Evolutionary conservation across 2,888 invertebrate species (phyloP).

Genomic region (Boloria euphrosyne): DNA sequence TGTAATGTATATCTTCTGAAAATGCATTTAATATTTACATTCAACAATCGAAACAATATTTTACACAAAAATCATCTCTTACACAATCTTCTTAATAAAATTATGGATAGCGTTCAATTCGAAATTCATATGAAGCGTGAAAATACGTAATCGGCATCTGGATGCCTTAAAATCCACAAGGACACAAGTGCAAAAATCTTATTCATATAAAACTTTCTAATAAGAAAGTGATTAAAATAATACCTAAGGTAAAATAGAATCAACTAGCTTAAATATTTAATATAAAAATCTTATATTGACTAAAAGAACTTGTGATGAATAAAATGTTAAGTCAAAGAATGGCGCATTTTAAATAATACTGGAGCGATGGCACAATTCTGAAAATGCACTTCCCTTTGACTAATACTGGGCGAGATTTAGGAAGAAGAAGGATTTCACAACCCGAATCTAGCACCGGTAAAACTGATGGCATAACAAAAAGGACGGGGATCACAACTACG

Average conservation of each 20-base stretch:
- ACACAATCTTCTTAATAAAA: constrained; percentile 64
- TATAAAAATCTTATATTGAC: constrained; percentile 80
- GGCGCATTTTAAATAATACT: constrained; percentile 74
- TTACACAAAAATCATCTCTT: constrained; percentile 69
- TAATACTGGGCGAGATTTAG: constrained; percentile 76
- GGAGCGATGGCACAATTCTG: constrained; percentile 78
- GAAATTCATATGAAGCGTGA: constrained; percentile 72
- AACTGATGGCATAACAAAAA: constrained; percentile 1
- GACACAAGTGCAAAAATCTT: constrained; percentile 80
- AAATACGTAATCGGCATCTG: constrained; percentile 69
- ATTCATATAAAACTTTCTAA: constrained; percentile 74
- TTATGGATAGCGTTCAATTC: constrained; percentile 69
- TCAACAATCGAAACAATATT: constrained; percentile 77
- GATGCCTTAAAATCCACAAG: constrained; percentile 78
- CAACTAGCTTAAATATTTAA: constrained; percentile 76
- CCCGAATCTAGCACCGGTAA: constrained; percentile 69
- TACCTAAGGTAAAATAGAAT: constrained; percentile 79
- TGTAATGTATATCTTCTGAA: constrained; percentile 76
- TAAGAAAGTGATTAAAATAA: constrained; percentile 75
- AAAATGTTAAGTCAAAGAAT: constrained; percentile 73
- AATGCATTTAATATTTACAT: constrained; percentile 80
- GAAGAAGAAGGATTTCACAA: constrained; percentile 82
- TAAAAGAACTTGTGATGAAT: constrained; percentile 79
- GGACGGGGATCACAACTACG: constrained; percentile 1
- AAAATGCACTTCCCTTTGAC: constrained; percentile 75